Base-by-base conservation (phyloP, 2,113 vertebrate species). In the Muntiacus reevesi region DNA sequence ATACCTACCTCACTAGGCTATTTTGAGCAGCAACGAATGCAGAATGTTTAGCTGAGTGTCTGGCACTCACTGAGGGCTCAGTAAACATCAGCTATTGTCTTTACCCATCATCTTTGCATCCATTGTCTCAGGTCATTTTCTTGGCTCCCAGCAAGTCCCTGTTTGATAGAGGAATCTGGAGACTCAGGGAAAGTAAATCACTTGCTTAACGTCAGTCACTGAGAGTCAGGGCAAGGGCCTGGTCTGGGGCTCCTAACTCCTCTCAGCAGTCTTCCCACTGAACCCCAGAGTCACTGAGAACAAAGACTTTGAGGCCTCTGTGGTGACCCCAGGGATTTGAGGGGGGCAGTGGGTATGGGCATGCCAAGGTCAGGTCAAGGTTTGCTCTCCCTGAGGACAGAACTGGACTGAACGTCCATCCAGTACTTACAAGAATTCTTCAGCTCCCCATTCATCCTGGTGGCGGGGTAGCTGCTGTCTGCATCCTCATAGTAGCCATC, bases 401-500 rank as follows among this genome's bases (percentile, higher is more conserved):
- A 64, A 14, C 30, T 57, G 5, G 19, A 9, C 30, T n/a, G n/a
- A 25, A 36, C 28, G 36, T 21, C 1, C 0, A 30, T 11, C 0
- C 0, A 25, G 57, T 97, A 98, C 99, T 98, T 98, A 99, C 99
- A 99, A 71, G 99, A 99, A 96, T 97, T 99, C 98, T 99, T 99
- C 45, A 99, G 99, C 57, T 99, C 99, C 54, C 99, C 99, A 0
- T 99, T 99, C 50, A 99, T 99, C 97, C 98, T 99, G 92, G 99
- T 99, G n/a, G 98, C 89, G 0, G 99, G 99, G 97, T 99, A 99
- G 98, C 99, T 99, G 98, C 99, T 99, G 98, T 99, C 99, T 47
- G 99, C 99, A 33, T 99, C 99, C 98, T 99, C 99, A 0, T 99
- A 99, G 98, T 99, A 99, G 50, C 99, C 99, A 1, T 99, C 99